A percentile compares a stretch with the other conserved stretches of the same genome.
phyloP scores from a whole-genome alignment of 2,888 invertebrate genomes.

The Acanthococcus lagerstroemiae region DNA sequence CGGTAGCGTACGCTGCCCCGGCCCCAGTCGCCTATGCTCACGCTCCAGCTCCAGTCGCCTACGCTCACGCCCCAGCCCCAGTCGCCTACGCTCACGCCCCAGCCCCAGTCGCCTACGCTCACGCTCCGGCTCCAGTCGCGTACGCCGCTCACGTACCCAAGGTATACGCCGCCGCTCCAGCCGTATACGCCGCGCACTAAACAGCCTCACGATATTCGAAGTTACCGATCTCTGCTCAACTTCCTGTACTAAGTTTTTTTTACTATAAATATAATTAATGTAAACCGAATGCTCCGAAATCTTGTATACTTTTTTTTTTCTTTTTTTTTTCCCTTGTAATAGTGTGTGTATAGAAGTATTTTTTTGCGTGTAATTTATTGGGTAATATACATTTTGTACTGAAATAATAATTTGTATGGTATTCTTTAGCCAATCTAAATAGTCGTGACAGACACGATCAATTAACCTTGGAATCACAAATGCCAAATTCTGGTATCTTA shows the following conservation, averaged over 20 bases:
- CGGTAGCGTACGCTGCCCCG: slow-evolving; percentile 9
- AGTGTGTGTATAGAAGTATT: not conserved
- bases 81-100: slow-evolving; percentile 8
- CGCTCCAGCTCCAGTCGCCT: slow-evolving; percentile 1
- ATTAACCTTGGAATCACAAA: too few species aligned
- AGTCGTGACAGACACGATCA: too few species aligned
- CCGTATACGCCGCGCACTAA: slow-evolving; percentile 2
- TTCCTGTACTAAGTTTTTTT: not conserved
- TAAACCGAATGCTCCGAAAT: not conserved
- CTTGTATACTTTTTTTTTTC: not conserved
- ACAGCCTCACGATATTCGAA: slow-evolving; percentile 5
- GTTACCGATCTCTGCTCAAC: slow-evolving; percentile 30
- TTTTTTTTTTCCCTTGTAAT: not conserved
- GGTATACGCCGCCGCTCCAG: not conserved
- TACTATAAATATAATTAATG: not conserved
- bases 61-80: not conserved
- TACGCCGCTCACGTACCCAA: slow-evolving; percentile 5
- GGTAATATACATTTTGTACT: too few species aligned
- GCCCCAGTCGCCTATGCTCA: not conserved
- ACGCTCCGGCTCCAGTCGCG: slow-evolving; percentile 11
- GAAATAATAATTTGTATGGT: too few species aligned
- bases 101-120: slow-evolving; percentile 6
- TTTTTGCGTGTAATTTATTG: too few species aligned
- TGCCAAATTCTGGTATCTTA: too few species aligned
- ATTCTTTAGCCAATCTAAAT: too few species aligned